Conservation (phyloP, 2,888 invertebrate species). For the Papilio gigon region DNA sequence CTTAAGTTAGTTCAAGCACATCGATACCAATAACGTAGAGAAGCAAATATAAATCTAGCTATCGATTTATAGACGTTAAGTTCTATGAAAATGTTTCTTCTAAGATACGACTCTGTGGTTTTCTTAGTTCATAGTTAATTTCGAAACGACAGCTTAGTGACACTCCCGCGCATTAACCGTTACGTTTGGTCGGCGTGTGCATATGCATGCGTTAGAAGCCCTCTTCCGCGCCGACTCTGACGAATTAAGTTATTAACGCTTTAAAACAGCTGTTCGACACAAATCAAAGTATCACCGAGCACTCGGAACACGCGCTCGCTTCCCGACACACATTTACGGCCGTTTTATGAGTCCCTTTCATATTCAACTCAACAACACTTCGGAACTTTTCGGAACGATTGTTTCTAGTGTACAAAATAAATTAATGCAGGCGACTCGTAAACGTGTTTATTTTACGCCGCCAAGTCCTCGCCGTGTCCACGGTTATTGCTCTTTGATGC, state of each 20-base stretch:
- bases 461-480: constrained; percentile 59
- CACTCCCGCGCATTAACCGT: constrained; percentile 62
- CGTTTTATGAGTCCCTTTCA: constrained; percentile 76
- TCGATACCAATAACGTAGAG: neutral
- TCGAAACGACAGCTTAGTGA: constrained; percentile 49
- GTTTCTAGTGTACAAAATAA: constrained; percentile 73
- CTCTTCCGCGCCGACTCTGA: constrained; percentile 77
- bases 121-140: constrained; percentile 26
- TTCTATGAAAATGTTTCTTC: neutral
- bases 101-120: constrained; percentile 7
- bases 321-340: constrained; percentile 70
- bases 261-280: constrained; percentile 76
- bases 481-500: constrained; percentile 74
- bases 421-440: constrained; percentile 72
- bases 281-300: constrained; percentile 77
- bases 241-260: constrained; percentile 82
- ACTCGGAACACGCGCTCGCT: constrained; percentile 67
- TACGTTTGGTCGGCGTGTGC: constrained; percentile 69
- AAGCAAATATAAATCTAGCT: neutral
- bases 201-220: constrained; percentile 65
- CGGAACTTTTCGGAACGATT: constrained; percentile 59
- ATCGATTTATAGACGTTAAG: neutral
- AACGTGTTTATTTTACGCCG: constrained; percentile 67
- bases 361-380: constrained; percentile 72
- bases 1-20: no score